Percentiles rank a stretch among this genome's conserved stretches.
These are phyloP conservation scores for Tenodera sinensis DNA, from an alignment of 2,888 invertebrate species.

Conservation along the genomic window DNA sequence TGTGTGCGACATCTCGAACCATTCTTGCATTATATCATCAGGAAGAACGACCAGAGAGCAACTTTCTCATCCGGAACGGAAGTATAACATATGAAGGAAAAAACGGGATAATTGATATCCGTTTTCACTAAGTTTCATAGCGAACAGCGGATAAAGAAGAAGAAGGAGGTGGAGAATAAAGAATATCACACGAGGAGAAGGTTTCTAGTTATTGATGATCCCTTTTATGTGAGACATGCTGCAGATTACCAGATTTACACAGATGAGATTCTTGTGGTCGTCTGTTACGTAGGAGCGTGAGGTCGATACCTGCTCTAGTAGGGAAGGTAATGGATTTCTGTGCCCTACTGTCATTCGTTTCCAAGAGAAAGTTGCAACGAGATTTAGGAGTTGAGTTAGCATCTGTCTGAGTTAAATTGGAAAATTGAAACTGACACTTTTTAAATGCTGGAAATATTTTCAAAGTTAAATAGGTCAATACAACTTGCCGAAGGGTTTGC, in stretches of 20 bases:
- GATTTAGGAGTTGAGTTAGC: no score
- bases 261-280: not conserved
- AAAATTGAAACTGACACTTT: no score
- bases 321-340: not conserved
- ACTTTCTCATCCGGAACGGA: not conserved
- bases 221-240: not conserved
- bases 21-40: not conserved
- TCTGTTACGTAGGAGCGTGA: not conserved
- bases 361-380: no score
- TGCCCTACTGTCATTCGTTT: not conserved
- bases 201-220: not conserved
- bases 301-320: not conserved
- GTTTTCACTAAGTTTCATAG: not conserved
- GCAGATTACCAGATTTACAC: not conserved
- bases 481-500: no score
- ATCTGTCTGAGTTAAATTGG: no score
- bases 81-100: not conserved
- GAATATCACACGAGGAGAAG: not conserved
- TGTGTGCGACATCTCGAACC: not conserved
- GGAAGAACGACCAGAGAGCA: not conserved
- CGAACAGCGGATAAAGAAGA: no score
- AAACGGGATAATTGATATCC: not conserved
- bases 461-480: no score
- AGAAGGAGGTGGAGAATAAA: not conserved
- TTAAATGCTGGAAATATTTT: no score